Percentiles rank a stretch among this genome's conserved stretches.
phyloP scores from a whole-genome alignment of 2,888 invertebrate species.

The Nomada hirtipes region DNA sequence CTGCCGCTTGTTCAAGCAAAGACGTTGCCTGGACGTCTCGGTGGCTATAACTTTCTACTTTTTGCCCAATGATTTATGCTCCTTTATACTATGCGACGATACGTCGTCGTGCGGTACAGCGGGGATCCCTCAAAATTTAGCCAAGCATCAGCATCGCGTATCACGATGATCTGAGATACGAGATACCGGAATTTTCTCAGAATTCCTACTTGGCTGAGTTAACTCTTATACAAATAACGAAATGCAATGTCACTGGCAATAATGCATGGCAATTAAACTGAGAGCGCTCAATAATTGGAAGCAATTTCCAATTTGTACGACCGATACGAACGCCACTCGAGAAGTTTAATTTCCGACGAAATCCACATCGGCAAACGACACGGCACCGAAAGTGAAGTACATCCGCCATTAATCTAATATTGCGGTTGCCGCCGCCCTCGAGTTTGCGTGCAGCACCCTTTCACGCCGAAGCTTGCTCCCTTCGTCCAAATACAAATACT shows the following conservation, averaged over 20 bases:
- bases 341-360: slow-evolving; percentile 62
- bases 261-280: background rate
- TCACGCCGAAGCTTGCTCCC: slow-evolving; percentile 61
- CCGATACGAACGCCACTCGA: slow-evolving; percentile 17
- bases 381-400: slow-evolving; percentile 70
- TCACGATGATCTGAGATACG: slow-evolving; percentile 41
- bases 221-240: slow-evolving; percentile 14
- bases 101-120: slow-evolving; percentile 55
- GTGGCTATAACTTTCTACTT: slow-evolving; percentile 74
- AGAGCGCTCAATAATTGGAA: background rate
- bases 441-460: slow-evolving; percentile 74
- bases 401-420: slow-evolving; percentile 80
- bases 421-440: slow-evolving; percentile 78
- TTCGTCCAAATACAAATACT: slow-evolving; percentile 64
- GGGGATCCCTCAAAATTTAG: slow-evolving; percentile 52
- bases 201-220: slow-evolving; percentile 12
- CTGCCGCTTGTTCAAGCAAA: slow-evolving; percentile 74
- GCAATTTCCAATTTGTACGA: slow-evolving; percentile 18
- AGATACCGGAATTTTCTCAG: slow-evolving; percentile 29
- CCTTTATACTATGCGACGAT: slow-evolving; percentile 60
- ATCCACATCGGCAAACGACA: slow-evolving; percentile 49
- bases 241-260: background rate
- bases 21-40: slow-evolving; percentile 67
- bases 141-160: slow-evolving; percentile 41
- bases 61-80: slow-evolving; percentile 66